These are phyloP conservation scores for Irena cyanogastra DNA, from an alignment of 2,113 vertebrate genomes.

Conservation along the genomic window DNA sequence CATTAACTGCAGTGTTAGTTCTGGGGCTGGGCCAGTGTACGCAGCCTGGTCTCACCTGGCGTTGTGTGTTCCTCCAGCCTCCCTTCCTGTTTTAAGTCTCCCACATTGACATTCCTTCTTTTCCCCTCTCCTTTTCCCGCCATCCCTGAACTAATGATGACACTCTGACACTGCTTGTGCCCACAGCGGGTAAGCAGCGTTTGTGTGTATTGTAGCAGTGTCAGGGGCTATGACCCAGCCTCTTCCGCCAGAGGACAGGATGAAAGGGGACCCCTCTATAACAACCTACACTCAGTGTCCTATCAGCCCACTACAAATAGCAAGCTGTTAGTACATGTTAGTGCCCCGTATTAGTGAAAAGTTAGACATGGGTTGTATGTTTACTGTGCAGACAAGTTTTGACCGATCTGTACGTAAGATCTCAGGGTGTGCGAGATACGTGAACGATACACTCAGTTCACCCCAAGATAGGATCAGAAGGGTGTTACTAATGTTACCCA, in stretches of 20 bases:
- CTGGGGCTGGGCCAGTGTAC: not conserved
- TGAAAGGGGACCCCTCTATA: not conserved
- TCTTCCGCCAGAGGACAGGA: not conserved
- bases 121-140: not conserved
- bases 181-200: not conserved
- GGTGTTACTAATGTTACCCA: not conserved
- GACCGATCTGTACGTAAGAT: not conserved
- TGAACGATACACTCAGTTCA: not conserved
- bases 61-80: not conserved
- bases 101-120: not conserved
- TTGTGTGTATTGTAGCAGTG: not conserved
- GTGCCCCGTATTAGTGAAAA: not conserved
- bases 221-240: not conserved
- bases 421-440: not conserved
- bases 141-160: rapidly evolving
- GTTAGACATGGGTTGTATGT: not conserved
- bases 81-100: not conserved
- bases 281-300: not conserved
- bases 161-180: not conserved
- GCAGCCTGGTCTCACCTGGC: rapidly evolving
- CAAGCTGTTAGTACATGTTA: not conserved
- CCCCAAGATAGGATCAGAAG: not conserved
- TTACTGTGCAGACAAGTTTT: not conserved
- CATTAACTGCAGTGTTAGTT: not conserved
- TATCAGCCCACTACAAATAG: not conserved